Evolutionary conservation across 2,113 vertebrate species (phyloP), one percentile per base, ranked within the genome.

Genomic region (Spermophilus dauricus): DNA sequence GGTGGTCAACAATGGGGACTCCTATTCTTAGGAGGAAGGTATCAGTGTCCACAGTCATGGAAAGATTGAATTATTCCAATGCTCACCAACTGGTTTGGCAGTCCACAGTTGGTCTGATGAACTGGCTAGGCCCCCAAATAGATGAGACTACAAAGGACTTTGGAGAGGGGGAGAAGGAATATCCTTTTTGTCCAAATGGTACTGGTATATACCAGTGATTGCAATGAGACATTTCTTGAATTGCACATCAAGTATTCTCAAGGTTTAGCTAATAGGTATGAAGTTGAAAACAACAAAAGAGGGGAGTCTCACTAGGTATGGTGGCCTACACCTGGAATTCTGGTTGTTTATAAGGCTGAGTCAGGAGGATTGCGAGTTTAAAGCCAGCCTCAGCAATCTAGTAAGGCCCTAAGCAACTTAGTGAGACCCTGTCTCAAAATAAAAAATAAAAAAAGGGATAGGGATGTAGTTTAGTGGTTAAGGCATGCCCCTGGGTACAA

Each of bases 81-180:
- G 99, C 99, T 0, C 99, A 99, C 98, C 98, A 99, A 70, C 99
- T 99, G 0, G 99, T 99, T 88, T 99, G 99, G 99, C 99, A 99
- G 97, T 99, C 99, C 96, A 99, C 11, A 0, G 99, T 99, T 37
- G 99, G 99, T 0, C 99, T 99, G 0, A 99, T 99, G 99, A 88
- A 99, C 13, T 99, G 99, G 99, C 98, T 99, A 2, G 99, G 99
- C 6, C 99, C 99, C 0, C 99, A 99, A 96, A 99, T 99, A 0
- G 99, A 99, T 2, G 99, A 99, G 26, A 99, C 99, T 34, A 99
- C n/a, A 99, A 99, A 97, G 99, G 99, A 0, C 98, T 99, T 89
- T 99, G 99, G 98, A 99, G 58, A 98, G 99, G 67, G 99, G 99
- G 0, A 99, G 99, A 98, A 99, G 98, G 98, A 99, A 99, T 96